Percentiles rank a stretch among this genome's conserved stretches.
Evolutionary conservation across 2,113 vertebrate species (phyloP).

Genomic region (Paramormyrops kingsleyae): DNA sequence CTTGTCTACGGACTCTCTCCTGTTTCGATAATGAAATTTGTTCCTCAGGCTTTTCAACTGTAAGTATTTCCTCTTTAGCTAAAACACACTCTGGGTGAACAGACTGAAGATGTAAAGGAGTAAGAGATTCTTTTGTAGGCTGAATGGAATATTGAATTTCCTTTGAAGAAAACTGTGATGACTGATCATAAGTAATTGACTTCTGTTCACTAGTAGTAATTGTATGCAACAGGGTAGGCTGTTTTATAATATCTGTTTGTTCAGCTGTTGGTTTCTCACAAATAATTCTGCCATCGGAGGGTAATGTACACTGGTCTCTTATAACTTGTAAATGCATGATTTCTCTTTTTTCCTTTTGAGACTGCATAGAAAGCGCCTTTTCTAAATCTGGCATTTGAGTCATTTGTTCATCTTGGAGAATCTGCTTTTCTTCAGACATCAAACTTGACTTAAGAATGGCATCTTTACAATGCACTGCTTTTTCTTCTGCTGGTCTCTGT

Average conservation of each 20-base stretch:
- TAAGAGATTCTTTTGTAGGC: constrained; percentile 44
- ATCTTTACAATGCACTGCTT: constrained; percentile 38
- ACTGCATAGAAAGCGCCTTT: constrained; percentile 30
- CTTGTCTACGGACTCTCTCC: constrained; percentile 51
- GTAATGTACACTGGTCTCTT: constrained; percentile 48
- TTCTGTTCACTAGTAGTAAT: constrained; percentile 51
- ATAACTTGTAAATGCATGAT: constrained; percentile 54
- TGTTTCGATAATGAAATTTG: constrained; percentile 48
- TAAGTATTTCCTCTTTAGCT: constrained; percentile 58
- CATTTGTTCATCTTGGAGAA: constrained; percentile 47
- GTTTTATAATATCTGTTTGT: constrained; percentile 40
- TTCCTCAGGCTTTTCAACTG: constrained; percentile 41
- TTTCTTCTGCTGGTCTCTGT: constrained; percentile 44
- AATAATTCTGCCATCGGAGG: constrained; percentile 51
- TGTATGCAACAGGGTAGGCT: constrained; percentile 44
- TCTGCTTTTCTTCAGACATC: constrained; percentile 54
- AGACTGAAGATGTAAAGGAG: constrained; percentile 51
- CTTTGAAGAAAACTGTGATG: constrained; percentile 36
- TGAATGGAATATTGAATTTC: constrained; percentile 29
- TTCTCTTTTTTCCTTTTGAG: constrained; percentile 42
- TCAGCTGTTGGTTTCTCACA: constrained; percentile 40
- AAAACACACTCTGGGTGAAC: constrained; percentile 44
- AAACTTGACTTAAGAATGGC: constrained; percentile 42
- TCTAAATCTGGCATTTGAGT: constrained; percentile 36
- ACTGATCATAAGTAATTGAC: constrained; percentile 42